phyloP scores from a whole-genome alignment of 2,888 invertebrate genomes.

The Sepioteuthis lessoniana region DNA sequence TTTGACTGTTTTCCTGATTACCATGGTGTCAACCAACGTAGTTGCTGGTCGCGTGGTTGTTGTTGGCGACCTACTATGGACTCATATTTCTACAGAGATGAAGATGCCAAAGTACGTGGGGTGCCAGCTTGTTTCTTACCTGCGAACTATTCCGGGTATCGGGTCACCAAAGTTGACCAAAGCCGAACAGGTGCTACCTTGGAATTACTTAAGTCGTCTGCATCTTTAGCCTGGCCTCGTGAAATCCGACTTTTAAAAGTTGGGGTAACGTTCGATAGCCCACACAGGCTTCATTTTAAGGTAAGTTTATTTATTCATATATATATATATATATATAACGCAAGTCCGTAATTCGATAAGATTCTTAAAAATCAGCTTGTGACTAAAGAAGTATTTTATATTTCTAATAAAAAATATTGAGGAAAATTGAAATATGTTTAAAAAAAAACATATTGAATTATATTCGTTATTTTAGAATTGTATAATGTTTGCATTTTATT shows the following conservation, averaged over 20 bases:
- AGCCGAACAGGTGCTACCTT: constrained; percentile 38
- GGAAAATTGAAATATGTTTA: too few species aligned
- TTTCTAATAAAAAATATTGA: too few species aligned
- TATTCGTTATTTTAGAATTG: too few species aligned
- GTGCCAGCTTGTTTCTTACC: constrained; percentile 34
- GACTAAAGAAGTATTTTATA: too few species aligned
- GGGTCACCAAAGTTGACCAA: constrained; percentile 15
- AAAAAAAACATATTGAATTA: too few species aligned
- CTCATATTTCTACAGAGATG: not conserved
- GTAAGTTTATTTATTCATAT: not conserved
- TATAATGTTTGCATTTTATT: too few species aligned
- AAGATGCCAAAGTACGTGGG: not conserved
- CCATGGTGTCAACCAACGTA: constrained; percentile 34
- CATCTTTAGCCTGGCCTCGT: constrained; percentile 10
- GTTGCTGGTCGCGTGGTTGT: constrained; percentile 37
- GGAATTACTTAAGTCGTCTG: not conserved
- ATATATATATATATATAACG: not conserved
- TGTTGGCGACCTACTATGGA: constrained; percentile 43
- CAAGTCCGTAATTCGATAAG: not conserved
- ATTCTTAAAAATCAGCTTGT: too few species aligned
- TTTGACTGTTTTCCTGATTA: constrained; percentile 38
- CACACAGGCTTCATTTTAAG: constrained; percentile 10
- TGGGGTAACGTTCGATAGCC: not conserved
- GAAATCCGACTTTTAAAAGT: constrained; percentile 37
- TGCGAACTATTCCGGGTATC: constrained; percentile 4